Conservation (phyloP, 2,888 invertebrate genomes). For the Acanthosoma haemorrhoidale region DNA sequence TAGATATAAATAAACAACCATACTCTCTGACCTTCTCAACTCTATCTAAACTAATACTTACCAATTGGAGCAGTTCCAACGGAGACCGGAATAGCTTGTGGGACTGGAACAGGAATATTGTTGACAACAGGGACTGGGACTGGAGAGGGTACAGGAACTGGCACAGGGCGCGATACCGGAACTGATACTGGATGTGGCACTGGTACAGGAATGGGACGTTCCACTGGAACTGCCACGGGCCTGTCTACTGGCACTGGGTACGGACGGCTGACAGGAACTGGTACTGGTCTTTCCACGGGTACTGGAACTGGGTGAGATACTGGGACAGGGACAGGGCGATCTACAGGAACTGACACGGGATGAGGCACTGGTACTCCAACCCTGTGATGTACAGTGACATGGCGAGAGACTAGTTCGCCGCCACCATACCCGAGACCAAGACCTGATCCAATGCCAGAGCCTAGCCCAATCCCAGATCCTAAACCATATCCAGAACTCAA, state of each 20-base stretch:
- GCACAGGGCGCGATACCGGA: constrained; percentile 47
- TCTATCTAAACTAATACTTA: constrained; percentile 47
- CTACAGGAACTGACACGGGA: constrained; percentile 43
- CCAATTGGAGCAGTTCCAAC: neutral
- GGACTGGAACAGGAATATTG: neutral
- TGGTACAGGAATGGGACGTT: constrained; percentile 48
- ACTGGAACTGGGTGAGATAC: constrained; percentile 40
- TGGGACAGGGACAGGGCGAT: constrained; percentile 41
- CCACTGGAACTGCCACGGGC: constrained; percentile 25
- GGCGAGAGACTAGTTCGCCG: constrained; percentile 29
- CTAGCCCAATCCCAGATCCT: constrained; percentile 30
- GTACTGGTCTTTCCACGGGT: constrained; percentile 40
- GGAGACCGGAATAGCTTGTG: neutral
- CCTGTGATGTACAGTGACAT: constrained; percentile 33
- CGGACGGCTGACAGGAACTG: constrained; percentile 36
- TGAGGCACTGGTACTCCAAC: constrained; percentile 40
- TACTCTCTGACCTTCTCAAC: neutral
- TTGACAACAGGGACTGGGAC: neutral
- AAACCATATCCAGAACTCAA: neutral
- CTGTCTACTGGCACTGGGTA: constrained; percentile 50
- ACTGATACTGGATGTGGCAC: constrained; percentile 50
- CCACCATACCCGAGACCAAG: neutral
- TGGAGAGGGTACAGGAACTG: constrained; percentile 50
- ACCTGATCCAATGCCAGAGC: constrained; percentile 38
- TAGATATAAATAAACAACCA: neutral